Base-by-base conservation (phyloP, 2,797 vertebrate species). In the Gallirallus australis region DNA sequence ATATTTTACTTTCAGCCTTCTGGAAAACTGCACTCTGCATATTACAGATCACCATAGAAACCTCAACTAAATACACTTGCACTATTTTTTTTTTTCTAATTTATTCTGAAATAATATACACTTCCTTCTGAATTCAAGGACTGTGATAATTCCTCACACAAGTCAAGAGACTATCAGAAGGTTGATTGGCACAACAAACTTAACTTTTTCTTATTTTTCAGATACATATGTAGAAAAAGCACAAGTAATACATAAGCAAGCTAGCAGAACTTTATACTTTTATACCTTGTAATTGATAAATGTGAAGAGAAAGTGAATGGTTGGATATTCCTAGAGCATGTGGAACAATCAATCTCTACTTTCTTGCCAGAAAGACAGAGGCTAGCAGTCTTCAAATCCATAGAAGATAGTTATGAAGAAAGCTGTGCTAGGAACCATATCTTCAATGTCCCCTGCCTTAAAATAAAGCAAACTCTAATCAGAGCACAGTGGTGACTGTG, bases 401-500 rank as follows among this genome's bases (percentile, higher is more conserved):
- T 1, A 64, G 14, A 50, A 21, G 11, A 27, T 27, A 42, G 5
- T 39, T 68, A 31, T 13, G 66, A 21, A 11, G 31, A 68, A 84
- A 91, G 30, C 24, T 71, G 11, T 9, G 7, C 15, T 37, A 83
- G 31, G 24, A 88, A 66, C 11, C 13, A 12, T 1, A 1, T 75
- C 39, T 83, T 76, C 39, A 45, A 4, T 28, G 31, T 18, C 7
- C 2, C 15, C 61, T 48, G 47, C 10, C 47, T 25, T 59, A 54
- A 66, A 79, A 47, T 8, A 27, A 79, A 79, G 17, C 18, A 52
- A 64, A 40, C 5, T 7, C 23, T 60, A 33, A 70, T 45, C 6
- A 75, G 2, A 9, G 15, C 39, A 52, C 0, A 1, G 21, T 11
- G 7, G 40, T 3, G 3, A 63, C 27, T 9, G 9, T 0, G 1